A percentile compares a stretch with the other conserved stretches of the same genome.
Conservation (phyloP, 2,888 invertebrate species). For the Myopa tessellatipennis region DNA sequence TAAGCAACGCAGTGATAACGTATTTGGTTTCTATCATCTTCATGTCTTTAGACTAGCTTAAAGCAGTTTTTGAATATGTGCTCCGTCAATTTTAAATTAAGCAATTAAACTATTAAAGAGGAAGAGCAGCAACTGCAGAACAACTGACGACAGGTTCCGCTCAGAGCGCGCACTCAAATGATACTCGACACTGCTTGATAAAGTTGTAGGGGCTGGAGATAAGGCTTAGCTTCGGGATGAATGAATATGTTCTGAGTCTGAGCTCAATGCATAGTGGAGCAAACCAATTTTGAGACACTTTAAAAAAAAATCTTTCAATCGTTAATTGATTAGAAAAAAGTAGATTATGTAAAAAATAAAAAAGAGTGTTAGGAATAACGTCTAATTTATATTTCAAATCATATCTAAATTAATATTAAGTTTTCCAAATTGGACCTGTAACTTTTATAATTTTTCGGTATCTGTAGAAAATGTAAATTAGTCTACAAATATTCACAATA, state of each 20-base stretch:
- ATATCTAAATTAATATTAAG: too few relatives aligned
- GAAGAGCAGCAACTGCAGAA: conserved; percentile 9
- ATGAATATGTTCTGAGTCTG: neutral
- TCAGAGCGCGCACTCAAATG: conserved; percentile 17
- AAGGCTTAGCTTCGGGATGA: conserved; percentile 18
- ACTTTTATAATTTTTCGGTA: too few relatives aligned
- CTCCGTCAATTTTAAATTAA: neutral
- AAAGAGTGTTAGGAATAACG: too few relatives aligned
- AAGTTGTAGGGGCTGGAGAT: conserved; percentile 24
- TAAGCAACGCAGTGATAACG: neutral
- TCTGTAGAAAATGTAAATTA: too few relatives aligned
- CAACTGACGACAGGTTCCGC: conserved; percentile 8
- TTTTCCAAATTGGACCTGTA: too few relatives aligned
- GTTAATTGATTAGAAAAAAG: too few relatives aligned
- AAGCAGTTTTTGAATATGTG: neutral
- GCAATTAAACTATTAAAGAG: neutral
- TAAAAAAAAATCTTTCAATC: too few relatives aligned
- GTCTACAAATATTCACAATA: too few relatives aligned
- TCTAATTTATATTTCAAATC: too few relatives aligned
- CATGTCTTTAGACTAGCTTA: neutral
- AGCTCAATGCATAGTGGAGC: neutral
- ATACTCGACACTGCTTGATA: conserved; percentile 27
- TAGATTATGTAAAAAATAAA: too few relatives aligned
- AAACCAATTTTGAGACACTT: neutral
- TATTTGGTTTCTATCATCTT: conserved; percentile 8